phyloP scores from a whole-genome alignment of 2,888 invertebrate species.

The Yponomeuta plumbellus region DNA sequence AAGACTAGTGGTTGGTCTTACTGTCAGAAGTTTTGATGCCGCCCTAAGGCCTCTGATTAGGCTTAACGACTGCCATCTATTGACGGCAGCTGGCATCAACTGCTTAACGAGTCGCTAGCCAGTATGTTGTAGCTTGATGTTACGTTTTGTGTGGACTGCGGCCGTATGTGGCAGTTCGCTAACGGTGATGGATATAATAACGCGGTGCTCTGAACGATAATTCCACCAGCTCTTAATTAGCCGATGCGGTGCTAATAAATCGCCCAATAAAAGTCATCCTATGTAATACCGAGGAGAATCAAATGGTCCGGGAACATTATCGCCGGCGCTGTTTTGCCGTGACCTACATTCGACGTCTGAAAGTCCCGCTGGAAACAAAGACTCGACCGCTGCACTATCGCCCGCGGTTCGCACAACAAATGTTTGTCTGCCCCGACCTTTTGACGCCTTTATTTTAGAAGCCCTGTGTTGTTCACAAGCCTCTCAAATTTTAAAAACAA shows the following conservation, averaged over 20 bases:
- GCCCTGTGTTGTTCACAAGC: slow-evolving; percentile 15
- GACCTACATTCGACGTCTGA: slow-evolving; percentile 33
- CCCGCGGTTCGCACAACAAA: background rate
- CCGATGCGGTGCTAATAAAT: background rate
- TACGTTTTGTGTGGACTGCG: too few relatives aligned
- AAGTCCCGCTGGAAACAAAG: slow-evolving; percentile 15
- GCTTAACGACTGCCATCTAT: too few relatives aligned
- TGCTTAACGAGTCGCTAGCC: too few relatives aligned
- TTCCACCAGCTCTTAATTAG: slow-evolving; percentile 18
- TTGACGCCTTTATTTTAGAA: slow-evolving; percentile 1
- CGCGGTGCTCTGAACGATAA: slow-evolving; percentile 21
- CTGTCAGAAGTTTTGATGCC: too few relatives aligned
- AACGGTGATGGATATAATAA: slow-evolving; percentile 21
- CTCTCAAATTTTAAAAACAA: too few relatives aligned
- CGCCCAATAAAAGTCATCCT: slow-evolving; percentile 28
- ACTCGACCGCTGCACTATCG: slow-evolving; percentile 14
- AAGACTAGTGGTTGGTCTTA: too few relatives aligned
- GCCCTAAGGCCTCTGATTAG: too few relatives aligned
- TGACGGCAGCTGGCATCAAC: too few relatives aligned
- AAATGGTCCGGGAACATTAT: slow-evolving; percentile 34
- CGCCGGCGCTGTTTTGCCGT: slow-evolving; percentile 31
- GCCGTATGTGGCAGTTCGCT: background rate
- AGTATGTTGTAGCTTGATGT: too few relatives aligned
- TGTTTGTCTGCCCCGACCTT: background rate
- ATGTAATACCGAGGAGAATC: slow-evolving; percentile 28